Conservation (phyloP, 1,140 invertebrate species). For the Nephotettix cincticeps region DNA sequence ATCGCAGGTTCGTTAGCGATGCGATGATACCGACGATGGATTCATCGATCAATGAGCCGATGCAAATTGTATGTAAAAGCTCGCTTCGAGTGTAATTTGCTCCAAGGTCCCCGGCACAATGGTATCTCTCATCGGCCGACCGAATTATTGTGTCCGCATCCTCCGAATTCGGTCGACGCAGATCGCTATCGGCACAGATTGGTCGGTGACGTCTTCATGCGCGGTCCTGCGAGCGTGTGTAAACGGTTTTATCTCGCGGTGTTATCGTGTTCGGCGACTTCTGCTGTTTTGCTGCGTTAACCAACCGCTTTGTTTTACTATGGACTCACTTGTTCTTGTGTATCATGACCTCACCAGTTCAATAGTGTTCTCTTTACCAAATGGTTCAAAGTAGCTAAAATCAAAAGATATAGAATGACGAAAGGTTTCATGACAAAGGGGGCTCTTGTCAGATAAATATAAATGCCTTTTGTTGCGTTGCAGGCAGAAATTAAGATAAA, state of each 20-base stretch:
- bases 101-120: slow-evolving; percentile 16
- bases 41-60: slow-evolving; percentile 18
- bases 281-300: too few species aligned
- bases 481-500: too few species aligned
- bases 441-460: too few species aligned
- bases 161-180: slow-evolving; percentile 1
- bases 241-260: background rate
- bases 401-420: too few species aligned
- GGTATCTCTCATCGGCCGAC: slow-evolving; percentile 13
- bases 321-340: too few species aligned
- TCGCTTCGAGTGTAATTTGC: slow-evolving; percentile 15
- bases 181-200: slow-evolving; percentile 18
- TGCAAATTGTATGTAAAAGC: slow-evolving; percentile 29
- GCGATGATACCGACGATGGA: background rate
- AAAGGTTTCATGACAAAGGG: too few species aligned
- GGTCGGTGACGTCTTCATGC: slow-evolving; percentile 20
- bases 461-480: too few species aligned
- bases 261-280: background rate
- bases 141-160: slow-evolving; percentile 26
- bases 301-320: too few species aligned
- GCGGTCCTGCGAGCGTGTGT: background rate
- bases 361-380: too few species aligned
- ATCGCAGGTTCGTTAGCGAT: background rate
- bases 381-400: too few species aligned
- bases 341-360: too few species aligned